A percentile compares a stretch with the other conserved stretches of the same genome.
Evolutionary conservation across 2,113 vertebrate species (phyloP).

Genomic region (Pagrus major): DNA sequence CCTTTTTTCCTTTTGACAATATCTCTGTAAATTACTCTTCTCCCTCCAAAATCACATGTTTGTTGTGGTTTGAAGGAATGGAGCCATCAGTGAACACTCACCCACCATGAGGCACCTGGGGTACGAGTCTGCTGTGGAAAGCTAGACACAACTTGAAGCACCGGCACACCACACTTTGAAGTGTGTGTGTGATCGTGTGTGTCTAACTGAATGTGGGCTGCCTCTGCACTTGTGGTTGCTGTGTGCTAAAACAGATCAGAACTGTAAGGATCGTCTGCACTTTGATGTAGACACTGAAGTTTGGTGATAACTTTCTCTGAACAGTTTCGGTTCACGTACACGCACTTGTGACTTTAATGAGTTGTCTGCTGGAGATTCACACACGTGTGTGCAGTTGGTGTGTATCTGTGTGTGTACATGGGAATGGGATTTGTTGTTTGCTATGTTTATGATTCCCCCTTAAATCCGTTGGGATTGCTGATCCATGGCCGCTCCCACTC

Average conservation of each 20-base stretch:
- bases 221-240: conserved; percentile 22
- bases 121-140: conserved; percentile 52
- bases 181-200: conserved; percentile 9
- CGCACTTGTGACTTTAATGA: conserved; percentile 48
- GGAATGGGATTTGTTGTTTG: conserved; percentile 6
- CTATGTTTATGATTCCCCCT: conserved; percentile 18
- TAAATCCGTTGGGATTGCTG: conserved; percentile 38
- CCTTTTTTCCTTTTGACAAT: not conserved
- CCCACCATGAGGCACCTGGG: conserved; percentile 33
- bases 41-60: not conserved
- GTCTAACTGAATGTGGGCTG: not conserved
- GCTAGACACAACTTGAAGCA: conserved; percentile 46
- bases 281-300: conserved; percentile 54
- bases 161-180: conserved; percentile 40
- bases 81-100: conserved; percentile 53
- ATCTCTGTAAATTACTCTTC: not conserved
- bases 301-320: conserved; percentile 26
- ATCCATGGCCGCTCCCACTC: conserved; percentile 33
- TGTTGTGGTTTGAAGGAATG: conserved; percentile 35
- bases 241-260: conserved; percentile 44
- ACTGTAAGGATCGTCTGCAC: conserved; percentile 25
- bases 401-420: not conserved
- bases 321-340: not conserved
- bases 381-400: not conserved
- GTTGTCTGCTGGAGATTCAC: conserved; percentile 14